phyloP scores from a whole-genome alignment of 2,888 invertebrate genomes.

The Ypsolopha sequella region DNA sequence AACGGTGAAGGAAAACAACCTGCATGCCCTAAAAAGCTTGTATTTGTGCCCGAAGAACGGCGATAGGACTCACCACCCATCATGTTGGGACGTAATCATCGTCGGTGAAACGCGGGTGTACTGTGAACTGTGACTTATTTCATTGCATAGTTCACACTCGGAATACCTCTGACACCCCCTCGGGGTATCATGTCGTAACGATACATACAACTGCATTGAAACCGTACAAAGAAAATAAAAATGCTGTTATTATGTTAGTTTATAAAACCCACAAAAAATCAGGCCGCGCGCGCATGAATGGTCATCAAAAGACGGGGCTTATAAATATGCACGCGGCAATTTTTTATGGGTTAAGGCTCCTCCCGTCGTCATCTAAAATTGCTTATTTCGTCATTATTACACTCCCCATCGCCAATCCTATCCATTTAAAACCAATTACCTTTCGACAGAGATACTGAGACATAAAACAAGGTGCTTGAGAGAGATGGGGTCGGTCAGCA shows the following conservation, averaged over 20 bases:
- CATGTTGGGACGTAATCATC: too few species aligned
- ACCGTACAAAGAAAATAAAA: background rate
- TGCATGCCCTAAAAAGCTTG: too few species aligned
- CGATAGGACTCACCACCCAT: too few species aligned
- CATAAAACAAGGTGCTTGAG: conserved; percentile 20
- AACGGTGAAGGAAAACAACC: too few species aligned
- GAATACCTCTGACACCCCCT: too few species aligned
- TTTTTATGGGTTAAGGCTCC: conserved; percentile 37
- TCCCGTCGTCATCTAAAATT: conserved; percentile 39
- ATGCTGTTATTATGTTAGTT: background rate
- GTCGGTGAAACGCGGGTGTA: too few species aligned
- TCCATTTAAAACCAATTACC: conserved; percentile 68
- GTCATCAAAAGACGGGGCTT: conserved; percentile 18
- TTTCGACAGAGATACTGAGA: conserved; percentile 35
- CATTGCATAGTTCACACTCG: too few species aligned
- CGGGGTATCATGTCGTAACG: too few species aligned
- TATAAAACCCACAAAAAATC: too few species aligned
- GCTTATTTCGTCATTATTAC: conserved; percentile 40
- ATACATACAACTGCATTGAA: too few species aligned
- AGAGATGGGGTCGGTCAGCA: conserved; percentile 27
- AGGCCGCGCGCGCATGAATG: conserved; percentile 12
- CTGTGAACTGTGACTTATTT: too few species aligned
- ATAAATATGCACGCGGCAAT: conserved; percentile 54
- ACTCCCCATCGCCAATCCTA: conserved; percentile 57
- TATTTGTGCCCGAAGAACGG: too few species aligned